Percentiles rank a stretch among this genome's conserved stretches.
These are phyloP conservation scores for Prunella strophiata DNA, from an alignment of 2,797 vertebrate genomes.

Conservation along the genomic window DNA sequence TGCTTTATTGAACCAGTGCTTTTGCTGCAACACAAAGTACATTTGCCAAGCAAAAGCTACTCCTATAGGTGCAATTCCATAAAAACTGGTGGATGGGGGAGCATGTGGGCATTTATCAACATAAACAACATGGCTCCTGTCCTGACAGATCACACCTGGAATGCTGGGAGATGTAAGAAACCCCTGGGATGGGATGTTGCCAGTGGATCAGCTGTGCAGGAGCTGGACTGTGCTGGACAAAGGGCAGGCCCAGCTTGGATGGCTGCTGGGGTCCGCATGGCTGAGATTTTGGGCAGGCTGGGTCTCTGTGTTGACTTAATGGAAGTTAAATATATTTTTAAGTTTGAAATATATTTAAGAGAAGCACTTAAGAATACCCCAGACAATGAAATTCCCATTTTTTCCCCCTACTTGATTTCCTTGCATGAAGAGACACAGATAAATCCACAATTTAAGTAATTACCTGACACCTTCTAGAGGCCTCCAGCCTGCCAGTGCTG, in stretches of 20 bases:
- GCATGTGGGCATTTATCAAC: neutral
- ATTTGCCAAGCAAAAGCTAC: neutral
- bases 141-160: neutral
- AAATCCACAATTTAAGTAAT: neutral
- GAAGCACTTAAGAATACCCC: neutral
- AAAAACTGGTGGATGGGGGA: neutral
- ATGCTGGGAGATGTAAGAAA: neutral
- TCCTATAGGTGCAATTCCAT: neutral
- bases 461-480: neutral
- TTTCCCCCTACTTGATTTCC: neutral
- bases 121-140: rapidly evolving
- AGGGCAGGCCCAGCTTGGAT: neutral
- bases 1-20: conserved; percentile 31
- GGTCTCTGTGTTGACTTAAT: neutral
- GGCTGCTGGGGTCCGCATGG: neutral
- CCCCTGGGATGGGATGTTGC: neutral
- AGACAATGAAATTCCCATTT: neutral
- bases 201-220: neutral
- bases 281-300: neutral
- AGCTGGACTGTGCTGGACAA: neutral
- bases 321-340: neutral
- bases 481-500: neutral
- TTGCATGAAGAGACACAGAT: neutral
- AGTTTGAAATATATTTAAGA: neutral
- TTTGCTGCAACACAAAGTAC: neutral